Evolutionary conservation across 64 coral and sea anemone species (phyloP), one percentile per base, ranked within the genome.

Genomic region (Cladopsammia gracilis): DNA sequence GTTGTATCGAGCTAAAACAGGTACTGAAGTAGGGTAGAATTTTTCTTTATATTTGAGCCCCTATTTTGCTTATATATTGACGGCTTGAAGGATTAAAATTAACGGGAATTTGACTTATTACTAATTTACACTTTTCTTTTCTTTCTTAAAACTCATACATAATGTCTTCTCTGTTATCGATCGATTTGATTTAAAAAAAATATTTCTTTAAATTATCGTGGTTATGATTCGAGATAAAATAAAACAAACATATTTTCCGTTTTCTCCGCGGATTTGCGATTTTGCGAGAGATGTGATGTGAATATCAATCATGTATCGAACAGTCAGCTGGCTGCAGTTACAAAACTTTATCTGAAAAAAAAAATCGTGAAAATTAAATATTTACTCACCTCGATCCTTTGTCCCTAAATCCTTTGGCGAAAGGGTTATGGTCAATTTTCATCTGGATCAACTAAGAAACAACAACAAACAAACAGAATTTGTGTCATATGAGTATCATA

Each of bases 361-460:
- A 77, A 82, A 44, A 16, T 82, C 78, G 51, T 84, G 20, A 84
- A 84, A 48, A 84, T 84, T 84, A 49, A 84, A 62, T 61, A 10
- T 82, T 45, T 84, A 67, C 84, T 73, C 58, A 96, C 95, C 95
- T 90, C 7, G 91, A 68, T 66, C 95, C 92, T 90, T 97, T 97
- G 75, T 97, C 95, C 4, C 95, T 87, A 73, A 97, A 97, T 48
- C 95, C 95, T 74, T 97, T 97, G 44, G 95, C 95, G 43, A 97
- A 97, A 20, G 95, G 95, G 49, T 97, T 97, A 76, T 97, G 95
- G 75, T 97, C 95, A 73, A 97, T 97, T 87, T 97, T 97, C 91
- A 97, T 90, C 82, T 97, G 95, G 70, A 97, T 97, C 48, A 97
- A 50, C 95, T 97, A 18, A 86, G 67, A 73, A 66, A 86, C 52